phyloP scores from a whole-genome alignment of 1,140 invertebrate genomes.

The Meloidogyne exigua region DNA sequence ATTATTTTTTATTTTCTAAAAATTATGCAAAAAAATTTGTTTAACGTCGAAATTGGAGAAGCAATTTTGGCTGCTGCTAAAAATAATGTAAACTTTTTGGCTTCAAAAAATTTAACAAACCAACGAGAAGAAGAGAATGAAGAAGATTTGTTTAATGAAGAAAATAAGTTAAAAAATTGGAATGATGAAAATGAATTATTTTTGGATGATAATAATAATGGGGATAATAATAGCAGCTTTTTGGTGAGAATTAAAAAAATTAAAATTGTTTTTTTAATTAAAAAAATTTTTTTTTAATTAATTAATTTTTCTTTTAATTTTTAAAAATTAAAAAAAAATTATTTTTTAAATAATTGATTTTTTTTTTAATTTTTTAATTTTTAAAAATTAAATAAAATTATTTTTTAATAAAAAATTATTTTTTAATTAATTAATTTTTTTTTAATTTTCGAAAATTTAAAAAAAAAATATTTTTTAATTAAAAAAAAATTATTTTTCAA shows the following conservation, averaged over 20 bases:
- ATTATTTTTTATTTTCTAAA: background rate
- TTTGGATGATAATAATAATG: background rate
- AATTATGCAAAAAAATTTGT: background rate
- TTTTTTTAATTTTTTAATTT: background rate
- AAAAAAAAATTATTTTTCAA: too few relatives aligned
- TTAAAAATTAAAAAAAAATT: background rate
- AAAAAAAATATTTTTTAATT: background rate
- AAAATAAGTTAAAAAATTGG: background rate
- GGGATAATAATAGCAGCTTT: background rate
- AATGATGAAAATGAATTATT: background rate
- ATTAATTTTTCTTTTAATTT: background rate
- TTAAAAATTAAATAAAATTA: background rate
- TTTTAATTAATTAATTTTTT: background rate
- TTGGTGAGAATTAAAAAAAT: background rate
- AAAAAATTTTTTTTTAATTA: too few relatives aligned
- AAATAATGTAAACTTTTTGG: background rate
- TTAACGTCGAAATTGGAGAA: background rate
- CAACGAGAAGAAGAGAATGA: background rate
- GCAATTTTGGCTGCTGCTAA: background rate
- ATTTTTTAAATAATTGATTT: background rate
- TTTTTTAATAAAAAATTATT: too few relatives aligned
- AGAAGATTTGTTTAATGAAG: background rate
- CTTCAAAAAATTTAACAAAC: background rate
- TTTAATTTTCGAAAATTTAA: background rate
- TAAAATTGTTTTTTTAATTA: background rate